Conservation (phyloP, 2,888 invertebrate species). For the Spicauda simplicius region DNA sequence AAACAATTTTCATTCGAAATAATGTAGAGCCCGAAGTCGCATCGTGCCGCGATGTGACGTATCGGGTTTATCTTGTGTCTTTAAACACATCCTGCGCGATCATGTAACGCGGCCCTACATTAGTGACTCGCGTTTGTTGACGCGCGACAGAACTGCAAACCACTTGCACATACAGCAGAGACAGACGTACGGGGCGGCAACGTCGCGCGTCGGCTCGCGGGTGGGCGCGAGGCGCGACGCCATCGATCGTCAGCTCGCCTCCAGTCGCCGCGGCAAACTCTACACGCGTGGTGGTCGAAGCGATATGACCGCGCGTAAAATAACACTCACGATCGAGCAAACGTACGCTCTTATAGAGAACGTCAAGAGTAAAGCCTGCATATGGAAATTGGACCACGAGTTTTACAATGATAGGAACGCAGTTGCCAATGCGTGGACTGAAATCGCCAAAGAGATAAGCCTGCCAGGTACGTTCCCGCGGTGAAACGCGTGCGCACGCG, state of each 20-base stretch:
- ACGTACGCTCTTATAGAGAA: constrained; percentile 49
- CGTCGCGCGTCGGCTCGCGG: constrained; percentile 40
- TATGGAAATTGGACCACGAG: constrained; percentile 56
- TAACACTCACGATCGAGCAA: constrained; percentile 1
- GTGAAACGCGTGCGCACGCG: constrained; percentile 7
- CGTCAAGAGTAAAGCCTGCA: constrained; percentile 51
- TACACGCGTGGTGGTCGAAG: constrained; percentile 30
- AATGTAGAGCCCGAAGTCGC: too few relatives aligned
- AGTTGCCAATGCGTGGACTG: constrained; percentile 53
- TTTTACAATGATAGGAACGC: constrained; percentile 53
- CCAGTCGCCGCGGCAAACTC: constrained; percentile 41
- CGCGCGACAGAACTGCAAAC: background rate
- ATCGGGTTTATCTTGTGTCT: too few relatives aligned
- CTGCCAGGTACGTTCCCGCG: constrained; percentile 50
- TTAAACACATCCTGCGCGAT: too few relatives aligned
- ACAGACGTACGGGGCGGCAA: constrained; percentile 42
- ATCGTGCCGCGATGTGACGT: too few relatives aligned
- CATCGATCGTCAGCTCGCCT: constrained; percentile 28
- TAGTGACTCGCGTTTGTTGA: background rate
- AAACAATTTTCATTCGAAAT: too few relatives aligned
- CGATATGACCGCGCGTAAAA: background rate
- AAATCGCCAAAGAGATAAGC: constrained; percentile 48
- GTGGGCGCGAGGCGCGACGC: constrained; percentile 12
- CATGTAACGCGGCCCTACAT: too few relatives aligned
- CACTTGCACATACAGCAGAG: background rate